A percentile compares a stretch with the other conserved stretches of the same genome.
These are phyloP conservation scores for Manduca sexta DNA, from an alignment of 1,140 invertebrate species.

Conservation along the genomic window DNA sequence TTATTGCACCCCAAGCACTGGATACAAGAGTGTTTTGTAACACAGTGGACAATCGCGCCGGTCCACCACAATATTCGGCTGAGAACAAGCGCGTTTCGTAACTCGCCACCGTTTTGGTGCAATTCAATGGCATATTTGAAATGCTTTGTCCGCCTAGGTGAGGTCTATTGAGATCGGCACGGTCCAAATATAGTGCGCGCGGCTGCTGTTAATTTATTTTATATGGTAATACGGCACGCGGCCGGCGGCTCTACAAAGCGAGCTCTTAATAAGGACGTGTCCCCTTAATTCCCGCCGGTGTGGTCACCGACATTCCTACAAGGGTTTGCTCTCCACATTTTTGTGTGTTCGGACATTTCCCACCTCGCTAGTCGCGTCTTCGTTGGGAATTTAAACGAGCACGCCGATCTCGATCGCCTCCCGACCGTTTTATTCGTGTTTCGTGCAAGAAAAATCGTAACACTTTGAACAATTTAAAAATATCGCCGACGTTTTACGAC, in stretches of 20 bases:
- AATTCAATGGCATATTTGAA: constrained; percentile 20
- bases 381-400: constrained; percentile 52
- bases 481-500: constrained; percentile 9
- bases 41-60: constrained; percentile 26
- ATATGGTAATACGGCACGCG: constrained; percentile 43
- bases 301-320: constrained; percentile 47
- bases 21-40: constrained; percentile 41
- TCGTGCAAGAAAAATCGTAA: constrained; percentile 23
- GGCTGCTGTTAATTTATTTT: constrained; percentile 28
- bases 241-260: constrained; percentile 32
- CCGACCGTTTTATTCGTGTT: constrained; percentile 24
- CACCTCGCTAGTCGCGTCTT: constrained; percentile 35
- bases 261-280: constrained; percentile 46
- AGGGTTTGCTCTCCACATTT: constrained; percentile 51
- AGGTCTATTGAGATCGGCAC: background rate
- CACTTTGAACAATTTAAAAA: constrained; percentile 27
- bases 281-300: constrained; percentile 30
- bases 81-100: too few relatives aligned
- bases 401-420: constrained; percentile 27
- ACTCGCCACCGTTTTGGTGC: constrained; percentile 22
- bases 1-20: constrained; percentile 25
- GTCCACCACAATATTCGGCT: too few relatives aligned
- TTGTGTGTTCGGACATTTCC: constrained; percentile 47
- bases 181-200: constrained; percentile 15
- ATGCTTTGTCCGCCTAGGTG: constrained; percentile 12